Conservation (phyloP, 2,113 vertebrate genomes). For the Entelurus aequoreus region DNA sequence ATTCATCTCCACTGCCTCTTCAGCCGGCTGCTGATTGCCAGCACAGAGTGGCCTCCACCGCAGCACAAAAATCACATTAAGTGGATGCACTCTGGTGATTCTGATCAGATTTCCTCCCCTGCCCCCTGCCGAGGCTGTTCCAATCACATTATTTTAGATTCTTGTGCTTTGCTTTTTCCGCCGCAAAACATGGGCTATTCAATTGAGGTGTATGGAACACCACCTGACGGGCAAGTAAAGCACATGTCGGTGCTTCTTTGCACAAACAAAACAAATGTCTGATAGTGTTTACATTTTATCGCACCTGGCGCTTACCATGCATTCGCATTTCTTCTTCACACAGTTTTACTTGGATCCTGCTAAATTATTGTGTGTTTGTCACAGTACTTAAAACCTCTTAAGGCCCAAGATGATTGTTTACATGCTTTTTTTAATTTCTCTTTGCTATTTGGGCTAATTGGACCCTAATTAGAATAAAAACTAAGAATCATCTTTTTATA, state of each 20-base stretch:
- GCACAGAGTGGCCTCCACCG: constrained; percentile 29
- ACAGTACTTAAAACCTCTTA: no score
- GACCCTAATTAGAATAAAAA: no score
- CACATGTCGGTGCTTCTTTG: constrained; percentile 18
- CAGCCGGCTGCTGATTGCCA: constrained; percentile 44
- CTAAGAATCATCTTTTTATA: no score
- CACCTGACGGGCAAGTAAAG: constrained; percentile 46
- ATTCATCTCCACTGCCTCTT: constrained; percentile 41
- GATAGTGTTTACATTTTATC: no score
- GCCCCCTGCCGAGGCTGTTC: constrained; percentile 39
- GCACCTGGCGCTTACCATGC: no score
- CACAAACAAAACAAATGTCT: background rate
- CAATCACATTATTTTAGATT: constrained; percentile 55
- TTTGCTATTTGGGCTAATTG: no score
- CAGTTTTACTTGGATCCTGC: no score
- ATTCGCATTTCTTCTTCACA: no score
- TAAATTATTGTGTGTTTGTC: no score
- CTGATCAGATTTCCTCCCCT: constrained; percentile 51
- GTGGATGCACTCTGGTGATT: constrained; percentile 56
- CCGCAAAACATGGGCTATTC: constrained; percentile 12
- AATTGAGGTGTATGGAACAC: constrained; percentile 33
- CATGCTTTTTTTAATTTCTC: no score
- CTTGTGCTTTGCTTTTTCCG: constrained; percentile 29
- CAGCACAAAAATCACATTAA: constrained; percentile 47
- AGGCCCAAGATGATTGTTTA: no score